Evolutionary conservation across 2,797 vertebrate genomes (phyloP).

Genomic region (Cephalopachus bancanus): DNA sequence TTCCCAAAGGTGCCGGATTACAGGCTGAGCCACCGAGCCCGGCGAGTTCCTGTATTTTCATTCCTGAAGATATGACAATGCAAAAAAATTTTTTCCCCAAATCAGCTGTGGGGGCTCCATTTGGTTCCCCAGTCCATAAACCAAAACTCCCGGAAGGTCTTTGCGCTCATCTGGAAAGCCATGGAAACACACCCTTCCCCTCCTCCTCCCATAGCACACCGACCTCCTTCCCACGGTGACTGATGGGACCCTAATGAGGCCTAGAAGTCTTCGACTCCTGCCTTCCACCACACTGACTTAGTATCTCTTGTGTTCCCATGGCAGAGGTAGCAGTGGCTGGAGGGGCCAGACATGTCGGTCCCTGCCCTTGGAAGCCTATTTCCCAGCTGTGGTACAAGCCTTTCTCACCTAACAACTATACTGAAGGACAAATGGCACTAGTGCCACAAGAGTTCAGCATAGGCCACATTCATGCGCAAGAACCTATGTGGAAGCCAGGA

Average conservation of each 20-base stretch:
- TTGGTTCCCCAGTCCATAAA: not conserved
- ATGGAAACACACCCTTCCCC: not conserved
- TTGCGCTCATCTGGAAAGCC: not conserved
- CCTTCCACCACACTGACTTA: not conserved
- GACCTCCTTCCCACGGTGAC: not conserved
- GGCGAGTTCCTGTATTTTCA: not conserved
- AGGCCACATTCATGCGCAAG: fast-evolving
- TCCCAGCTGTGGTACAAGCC: not conserved
- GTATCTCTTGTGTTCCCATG: not conserved
- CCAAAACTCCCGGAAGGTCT: not conserved
- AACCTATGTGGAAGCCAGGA: fast-evolving
- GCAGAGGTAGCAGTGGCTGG: not conserved
- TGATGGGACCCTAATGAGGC: not conserved
- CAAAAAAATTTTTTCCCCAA: not conserved
- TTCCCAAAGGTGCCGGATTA: no score
- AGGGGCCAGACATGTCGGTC: not conserved
- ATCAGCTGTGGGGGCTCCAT: not conserved
- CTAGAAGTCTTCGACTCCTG: no score
- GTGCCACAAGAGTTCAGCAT: no score
- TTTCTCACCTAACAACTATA: not conserved
- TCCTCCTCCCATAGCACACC: not conserved
- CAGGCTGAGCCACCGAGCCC: no score
- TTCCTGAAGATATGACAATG: not conserved
- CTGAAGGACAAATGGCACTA: fast-evolving
- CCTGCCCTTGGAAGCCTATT: not conserved